Conservation (phyloP, 2,888 invertebrate genomes). For the Acanthosepion lycidas region DNA sequence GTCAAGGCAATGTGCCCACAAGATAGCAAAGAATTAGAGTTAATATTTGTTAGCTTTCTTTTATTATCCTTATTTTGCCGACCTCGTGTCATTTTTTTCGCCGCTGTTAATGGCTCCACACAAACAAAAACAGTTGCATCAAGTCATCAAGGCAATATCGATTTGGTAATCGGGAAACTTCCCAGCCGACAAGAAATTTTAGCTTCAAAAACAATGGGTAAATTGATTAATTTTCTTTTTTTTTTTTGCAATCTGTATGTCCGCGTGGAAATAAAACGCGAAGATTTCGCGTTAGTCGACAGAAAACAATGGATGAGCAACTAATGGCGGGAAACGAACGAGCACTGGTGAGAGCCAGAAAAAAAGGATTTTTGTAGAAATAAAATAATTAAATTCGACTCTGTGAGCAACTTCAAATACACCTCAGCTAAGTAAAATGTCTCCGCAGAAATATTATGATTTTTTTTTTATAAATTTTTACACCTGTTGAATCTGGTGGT, state of each 20-base stretch:
- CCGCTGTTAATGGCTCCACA: too few relatives aligned
- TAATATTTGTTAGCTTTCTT: too few relatives aligned
- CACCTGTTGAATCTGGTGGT: too few relatives aligned
- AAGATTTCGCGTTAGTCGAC: not conserved
- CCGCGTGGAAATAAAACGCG: not conserved
- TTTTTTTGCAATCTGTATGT: not conserved
- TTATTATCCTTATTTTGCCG: too few relatives aligned
- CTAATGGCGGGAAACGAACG: not conserved
- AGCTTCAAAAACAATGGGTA: not conserved
- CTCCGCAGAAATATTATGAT: too few relatives aligned
- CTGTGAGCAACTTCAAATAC: not conserved
- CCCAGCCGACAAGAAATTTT: not conserved
- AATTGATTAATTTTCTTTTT: not conserved
- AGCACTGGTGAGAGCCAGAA: not conserved
- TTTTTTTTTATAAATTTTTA: too few relatives aligned
- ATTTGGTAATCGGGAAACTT: not conserved
- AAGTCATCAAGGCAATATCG: not conserved
- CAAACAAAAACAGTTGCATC: not conserved
- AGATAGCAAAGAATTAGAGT: too few relatives aligned
- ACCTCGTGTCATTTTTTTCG: too few relatives aligned
- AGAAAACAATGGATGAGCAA: not conserved
- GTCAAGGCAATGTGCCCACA: too few relatives aligned
- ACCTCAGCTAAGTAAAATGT: not conserved
- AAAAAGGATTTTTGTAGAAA: not conserved
- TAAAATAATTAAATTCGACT: not conserved